Conservation (phyloP, 2,888 invertebrate genomes). For the Dryococelus australis region DNA sequence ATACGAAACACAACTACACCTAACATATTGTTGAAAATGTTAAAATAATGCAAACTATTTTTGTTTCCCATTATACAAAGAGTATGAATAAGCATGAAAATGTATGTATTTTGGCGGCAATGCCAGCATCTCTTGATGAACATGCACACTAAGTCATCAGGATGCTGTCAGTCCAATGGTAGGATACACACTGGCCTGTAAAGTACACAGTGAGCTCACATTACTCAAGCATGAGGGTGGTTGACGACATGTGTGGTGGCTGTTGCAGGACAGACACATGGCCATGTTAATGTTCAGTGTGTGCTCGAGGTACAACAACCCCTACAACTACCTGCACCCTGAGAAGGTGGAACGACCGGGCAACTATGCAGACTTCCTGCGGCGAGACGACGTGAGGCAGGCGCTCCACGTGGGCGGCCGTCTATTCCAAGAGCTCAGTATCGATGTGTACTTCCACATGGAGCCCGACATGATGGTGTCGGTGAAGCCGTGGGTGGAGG, state of each 20-base stretch:
- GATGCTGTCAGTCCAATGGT: too few relatives aligned
- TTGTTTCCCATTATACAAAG: too few relatives aligned
- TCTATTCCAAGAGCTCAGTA: slow-evolving; percentile 63
- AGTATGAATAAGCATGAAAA: too few relatives aligned
- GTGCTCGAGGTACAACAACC: slow-evolving; percentile 58
- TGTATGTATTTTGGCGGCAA: too few relatives aligned
- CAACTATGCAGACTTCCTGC: slow-evolving; percentile 55
- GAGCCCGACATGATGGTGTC: slow-evolving; percentile 66
- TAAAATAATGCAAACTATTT: too few relatives aligned
- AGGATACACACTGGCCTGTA: too few relatives aligned
- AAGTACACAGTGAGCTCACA: too few relatives aligned
- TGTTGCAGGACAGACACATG: slow-evolving; percentile 36
- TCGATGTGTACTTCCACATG: slow-evolving; percentile 62
- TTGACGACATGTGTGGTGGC: not conserved
- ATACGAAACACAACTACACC: too few relatives aligned
- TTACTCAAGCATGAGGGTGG: too few relatives aligned
- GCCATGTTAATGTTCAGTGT: slow-evolving; percentile 27
- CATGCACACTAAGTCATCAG: too few relatives aligned
- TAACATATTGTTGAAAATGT: too few relatives aligned
- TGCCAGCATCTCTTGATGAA: too few relatives aligned
- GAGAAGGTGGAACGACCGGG: slow-evolving; percentile 26
- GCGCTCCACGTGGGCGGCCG: slow-evolving; percentile 64
- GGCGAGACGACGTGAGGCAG: slow-evolving; percentile 59
- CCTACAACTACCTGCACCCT: slow-evolving; percentile 63
- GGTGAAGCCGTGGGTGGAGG: slow-evolving; percentile 65